Evolutionary conservation across 2,113 vertebrate genomes (phyloP).

Genomic region (Nycticryphes semicollaris): DNA sequence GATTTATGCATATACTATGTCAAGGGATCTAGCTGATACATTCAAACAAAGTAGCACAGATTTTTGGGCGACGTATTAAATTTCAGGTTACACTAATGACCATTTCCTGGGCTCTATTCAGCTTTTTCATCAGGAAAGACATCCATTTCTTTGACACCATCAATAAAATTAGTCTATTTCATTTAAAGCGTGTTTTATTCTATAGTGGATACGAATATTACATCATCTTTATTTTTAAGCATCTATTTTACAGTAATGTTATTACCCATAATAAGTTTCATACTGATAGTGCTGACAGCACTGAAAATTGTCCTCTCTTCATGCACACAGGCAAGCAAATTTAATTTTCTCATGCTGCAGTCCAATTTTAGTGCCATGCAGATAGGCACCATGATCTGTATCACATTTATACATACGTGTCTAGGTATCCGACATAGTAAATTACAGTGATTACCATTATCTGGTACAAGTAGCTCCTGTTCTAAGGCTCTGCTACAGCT

Average conservation of each 20-base stretch:
- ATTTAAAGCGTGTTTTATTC: constrained; percentile 18
- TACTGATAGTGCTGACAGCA: background rate
- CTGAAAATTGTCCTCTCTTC: background rate
- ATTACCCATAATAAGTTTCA: constrained; percentile 18
- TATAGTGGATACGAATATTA: background rate
- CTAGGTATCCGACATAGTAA: background rate
- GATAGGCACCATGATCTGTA: background rate
- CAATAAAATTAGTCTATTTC: constrained; percentile 11
- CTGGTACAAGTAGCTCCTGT: background rate
- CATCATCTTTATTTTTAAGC: constrained; percentile 42
- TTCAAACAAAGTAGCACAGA: background rate
- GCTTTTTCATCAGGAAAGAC: background rate
- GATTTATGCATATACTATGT: background rate
- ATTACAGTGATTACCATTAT: background rate
- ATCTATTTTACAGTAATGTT: constrained; percentile 16
- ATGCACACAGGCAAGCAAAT: background rate
- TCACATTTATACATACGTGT: background rate
- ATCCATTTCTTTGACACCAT: background rate
- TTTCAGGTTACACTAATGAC: background rate
- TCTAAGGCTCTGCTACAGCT: background rate
- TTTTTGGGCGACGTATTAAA: background rate
- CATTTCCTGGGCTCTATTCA: background rate
- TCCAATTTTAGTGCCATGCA: background rate
- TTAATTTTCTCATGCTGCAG: background rate
- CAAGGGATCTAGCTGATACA: background rate